phyloP scores from a whole-genome alignment of 2,888 invertebrate species.

The Punctoribates punctum region DNA sequence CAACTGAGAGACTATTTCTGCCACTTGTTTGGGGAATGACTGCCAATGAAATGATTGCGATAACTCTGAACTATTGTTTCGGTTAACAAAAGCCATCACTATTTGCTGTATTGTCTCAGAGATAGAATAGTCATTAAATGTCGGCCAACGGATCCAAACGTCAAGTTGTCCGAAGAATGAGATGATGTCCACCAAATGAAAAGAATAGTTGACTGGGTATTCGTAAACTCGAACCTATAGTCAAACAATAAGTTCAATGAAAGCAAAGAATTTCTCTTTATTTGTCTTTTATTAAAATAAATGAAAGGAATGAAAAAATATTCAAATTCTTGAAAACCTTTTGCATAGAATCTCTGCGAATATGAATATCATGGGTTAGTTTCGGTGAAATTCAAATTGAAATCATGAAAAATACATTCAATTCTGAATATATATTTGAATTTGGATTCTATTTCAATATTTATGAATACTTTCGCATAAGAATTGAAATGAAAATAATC shows the following conservation, averaged over 20 bases:
- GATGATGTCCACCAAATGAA: slow-evolving; percentile 50
- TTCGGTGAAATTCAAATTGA: no score
- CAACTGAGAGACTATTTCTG: slow-evolving; percentile 26
- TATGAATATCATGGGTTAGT: no score
- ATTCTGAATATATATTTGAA: no score
- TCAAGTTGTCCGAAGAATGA: slow-evolving; percentile 49
- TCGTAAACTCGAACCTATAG: slow-evolving; percentile 36
- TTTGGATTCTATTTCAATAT: no score
- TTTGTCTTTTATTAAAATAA: no score
- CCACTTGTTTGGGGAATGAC: slow-evolving; percentile 11
- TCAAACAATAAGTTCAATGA: neutral
- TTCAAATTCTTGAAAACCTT: no score
- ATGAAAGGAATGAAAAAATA: no score
- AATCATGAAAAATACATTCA: no score
- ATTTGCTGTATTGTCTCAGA: slow-evolving; percentile 49
- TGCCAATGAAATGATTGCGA: slow-evolving; percentile 31
- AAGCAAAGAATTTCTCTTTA: neutral
- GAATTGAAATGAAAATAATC: no score
- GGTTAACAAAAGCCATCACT: slow-evolving; percentile 48
- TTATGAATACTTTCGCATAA: no score
- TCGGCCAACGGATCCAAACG: slow-evolving; percentile 47
- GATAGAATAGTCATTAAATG: slow-evolving; percentile 48
- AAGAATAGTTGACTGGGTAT: slow-evolving; percentile 37
- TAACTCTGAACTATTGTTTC: slow-evolving; percentile 4
- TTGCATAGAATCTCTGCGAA: no score